Conservation (phyloP, 2,113 vertebrate species). For the Catharus minimus region DNA sequence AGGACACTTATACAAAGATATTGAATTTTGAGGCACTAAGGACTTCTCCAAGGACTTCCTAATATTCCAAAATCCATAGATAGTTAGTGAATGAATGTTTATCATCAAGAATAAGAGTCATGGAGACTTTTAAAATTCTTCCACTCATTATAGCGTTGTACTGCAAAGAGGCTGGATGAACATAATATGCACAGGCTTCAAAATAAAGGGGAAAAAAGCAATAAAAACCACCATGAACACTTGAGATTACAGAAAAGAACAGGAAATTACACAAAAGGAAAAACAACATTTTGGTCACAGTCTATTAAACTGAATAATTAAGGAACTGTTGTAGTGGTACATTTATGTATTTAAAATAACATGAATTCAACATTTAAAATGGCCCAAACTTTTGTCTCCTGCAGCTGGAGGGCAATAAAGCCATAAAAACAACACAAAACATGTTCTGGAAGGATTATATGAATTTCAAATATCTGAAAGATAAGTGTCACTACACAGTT, state of each 20-base stretch:
- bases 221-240: neutral
- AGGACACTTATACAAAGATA: neutral
- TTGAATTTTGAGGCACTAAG: neutral
- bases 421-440: neutral
- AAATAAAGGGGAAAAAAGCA: neutral
- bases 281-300: neutral
- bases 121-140: neutral
- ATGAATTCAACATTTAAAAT: neutral
- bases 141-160: neutral
- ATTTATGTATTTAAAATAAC: neutral
- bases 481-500: neutral
- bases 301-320: slow-evolving; percentile 2
- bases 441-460: neutral
- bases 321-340: neutral
- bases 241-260: neutral
- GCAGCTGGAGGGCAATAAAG: neutral
- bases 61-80: neutral
- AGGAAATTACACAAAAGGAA: neutral
- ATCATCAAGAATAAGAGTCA: neutral
- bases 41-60: neutral
- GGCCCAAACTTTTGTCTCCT: neutral
- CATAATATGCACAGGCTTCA: neutral
- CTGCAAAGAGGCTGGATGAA: neutral
- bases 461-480: neutral
- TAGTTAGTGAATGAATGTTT: neutral